These are phyloP conservation scores for Orthosia incerta DNA, from an alignment of 2,888 invertebrate species.

Conservation along the genomic window DNA sequence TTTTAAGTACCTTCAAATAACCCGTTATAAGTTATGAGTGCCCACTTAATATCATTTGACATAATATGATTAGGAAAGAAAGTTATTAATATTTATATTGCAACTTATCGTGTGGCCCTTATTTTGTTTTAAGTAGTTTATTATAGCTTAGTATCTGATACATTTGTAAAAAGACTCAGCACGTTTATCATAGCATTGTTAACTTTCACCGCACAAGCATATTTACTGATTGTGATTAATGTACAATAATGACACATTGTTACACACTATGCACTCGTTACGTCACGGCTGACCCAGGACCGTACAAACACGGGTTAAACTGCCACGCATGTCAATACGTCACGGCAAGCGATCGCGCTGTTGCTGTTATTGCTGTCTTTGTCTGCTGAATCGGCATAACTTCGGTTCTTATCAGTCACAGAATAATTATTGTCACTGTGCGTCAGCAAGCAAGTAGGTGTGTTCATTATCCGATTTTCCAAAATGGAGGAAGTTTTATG, in stretches of 20 bases:
- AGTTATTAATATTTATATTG: too few relatives aligned
- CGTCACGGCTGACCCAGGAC: conserved; percentile 39
- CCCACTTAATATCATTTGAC: too few relatives aligned
- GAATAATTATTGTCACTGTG: background rate
- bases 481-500: too few relatives aligned
- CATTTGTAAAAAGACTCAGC: background rate
- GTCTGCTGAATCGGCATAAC: background rate
- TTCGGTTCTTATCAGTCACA: background rate
- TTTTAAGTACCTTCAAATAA: too few relatives aligned
- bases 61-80: too few relatives aligned
- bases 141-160: background rate
- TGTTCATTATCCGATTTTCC: too few relatives aligned
- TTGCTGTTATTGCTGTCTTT: conserved; percentile 12
- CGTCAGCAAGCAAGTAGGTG: background rate
- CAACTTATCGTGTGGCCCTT: too few relatives aligned
- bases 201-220: conserved; percentile 12
- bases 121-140: too few relatives aligned
- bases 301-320: conserved; percentile 28
- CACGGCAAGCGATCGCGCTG: conserved; percentile 25
- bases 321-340: conserved; percentile 52
- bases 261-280: conserved; percentile 14
- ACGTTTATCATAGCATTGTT: background rate
- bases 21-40: too few relatives aligned
- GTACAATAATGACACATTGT: background rate
- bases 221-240: background rate